Base-by-base conservation (phyloP, 2,797 vertebrate species). In the Lutjanus argentimaculatus region DNA sequence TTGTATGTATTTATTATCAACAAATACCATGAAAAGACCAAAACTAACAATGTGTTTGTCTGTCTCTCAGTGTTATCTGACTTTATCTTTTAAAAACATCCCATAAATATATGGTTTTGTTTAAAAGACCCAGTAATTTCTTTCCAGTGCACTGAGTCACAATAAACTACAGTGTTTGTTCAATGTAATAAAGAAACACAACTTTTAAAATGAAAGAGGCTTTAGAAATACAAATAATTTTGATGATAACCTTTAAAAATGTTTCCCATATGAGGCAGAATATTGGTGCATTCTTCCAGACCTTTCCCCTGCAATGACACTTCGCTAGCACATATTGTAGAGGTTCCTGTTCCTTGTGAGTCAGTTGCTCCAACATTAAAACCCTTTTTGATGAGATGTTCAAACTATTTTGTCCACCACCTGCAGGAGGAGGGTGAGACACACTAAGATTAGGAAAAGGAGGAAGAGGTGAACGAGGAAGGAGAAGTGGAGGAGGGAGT, bases 381-480 rank as follows among this genome's bases (percentile, higher is more conserved):
- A 25, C 49, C n/a, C 10, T 7, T 55, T 45, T 52, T 52, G 9
- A 14, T 17, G 30, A 78, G 52, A 4, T 13, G 36, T 66, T 46
- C 19, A 40, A n/a, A 53, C 5, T 72, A 46, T 53, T 70, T 46
- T 49, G 30, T 62, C 19, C 75, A 64, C 22, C 42, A 63, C 70
- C 53, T 48, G 65, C 17, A 42, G 40, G 43, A 65, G 13, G 59
- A 82, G 7, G 64, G 58, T 11, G 55, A 25, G 57, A 12, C 13
- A 12, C 2, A 6, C 49, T 8, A 0, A 53, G 70, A 78, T 75
- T 36, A 76, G 53, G 25, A 57, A 17, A n/a, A n/a, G n/a, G 46
- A 79, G 63, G 70, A 58, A n/a, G 57, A 65, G 46, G 36, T 64
- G 79, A 63, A 85, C 61, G 63, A 68, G 72, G 68, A 43, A 0